These are phyloP conservation scores for Drosophila cardini DNA, from an alignment of 1,140 invertebrate genomes.

Conservation along the genomic window DNA sequence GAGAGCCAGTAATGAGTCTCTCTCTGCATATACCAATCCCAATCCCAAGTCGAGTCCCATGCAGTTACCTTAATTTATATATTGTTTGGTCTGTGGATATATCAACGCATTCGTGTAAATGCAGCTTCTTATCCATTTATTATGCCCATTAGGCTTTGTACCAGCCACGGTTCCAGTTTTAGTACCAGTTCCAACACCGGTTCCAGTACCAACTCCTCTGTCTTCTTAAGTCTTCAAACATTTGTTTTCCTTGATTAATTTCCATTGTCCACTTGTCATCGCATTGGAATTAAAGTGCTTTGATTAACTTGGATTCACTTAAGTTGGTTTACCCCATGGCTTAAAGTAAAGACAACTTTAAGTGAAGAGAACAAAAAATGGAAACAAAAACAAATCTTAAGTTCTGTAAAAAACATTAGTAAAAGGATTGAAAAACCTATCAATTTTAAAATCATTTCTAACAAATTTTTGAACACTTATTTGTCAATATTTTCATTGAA, in stretches of 20 bases:
- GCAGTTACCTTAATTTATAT: constrained; percentile 77
- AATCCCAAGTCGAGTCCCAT: constrained; percentile 25
- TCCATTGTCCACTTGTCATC: constrained; percentile 35
- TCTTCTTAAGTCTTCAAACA: neutral
- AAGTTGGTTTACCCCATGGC: too few relatives aligned
- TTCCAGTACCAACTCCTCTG: neutral
- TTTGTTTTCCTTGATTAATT: constrained; percentile 28
- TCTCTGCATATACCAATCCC: constrained; percentile 2
- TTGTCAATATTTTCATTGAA: too few relatives aligned
- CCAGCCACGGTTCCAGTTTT: constrained; percentile 2
- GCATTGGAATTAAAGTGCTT: constrained; percentile 10
- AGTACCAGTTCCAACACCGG: neutral
- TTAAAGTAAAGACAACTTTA: too few relatives aligned
- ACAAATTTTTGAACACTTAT: too few relatives aligned
- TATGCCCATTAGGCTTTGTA: constrained; percentile 78
- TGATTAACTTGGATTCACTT: neutral
- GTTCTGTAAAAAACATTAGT: too few relatives aligned
- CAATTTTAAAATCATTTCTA: too few relatives aligned
- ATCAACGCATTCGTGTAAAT: constrained; percentile 80
- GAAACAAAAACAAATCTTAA: too few relatives aligned
- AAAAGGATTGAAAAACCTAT: too few relatives aligned
- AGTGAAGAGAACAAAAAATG: too few relatives aligned
- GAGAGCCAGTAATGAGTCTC: constrained; percentile 26
- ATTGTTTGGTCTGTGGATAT: constrained; percentile 77
- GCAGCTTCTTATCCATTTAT: constrained; percentile 78